Conservation (phyloP, 2,888 invertebrate genomes). For the Pardosa pseudoannulata region DNA sequence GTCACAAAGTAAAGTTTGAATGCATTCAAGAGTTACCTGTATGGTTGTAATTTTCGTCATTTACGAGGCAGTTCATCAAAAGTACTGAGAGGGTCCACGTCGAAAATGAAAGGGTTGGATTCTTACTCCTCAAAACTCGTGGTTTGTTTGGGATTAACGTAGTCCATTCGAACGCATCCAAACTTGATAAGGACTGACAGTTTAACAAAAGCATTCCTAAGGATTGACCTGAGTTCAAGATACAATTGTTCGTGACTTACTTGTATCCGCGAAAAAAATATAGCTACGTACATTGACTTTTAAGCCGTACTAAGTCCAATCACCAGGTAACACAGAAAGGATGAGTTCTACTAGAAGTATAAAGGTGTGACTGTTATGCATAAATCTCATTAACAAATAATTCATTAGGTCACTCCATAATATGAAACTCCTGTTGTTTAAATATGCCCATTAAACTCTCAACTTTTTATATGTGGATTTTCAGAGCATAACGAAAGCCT, state of each 20-base stretch:
- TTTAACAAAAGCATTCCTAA: constrained; percentile 2
- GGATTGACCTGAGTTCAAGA: constrained; percentile 10
- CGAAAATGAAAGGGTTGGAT: constrained; percentile 8
- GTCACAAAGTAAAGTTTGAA: background rate
- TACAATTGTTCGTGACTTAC: constrained; percentile 10
- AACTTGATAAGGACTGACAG: background rate
- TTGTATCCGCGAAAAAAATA: background rate
- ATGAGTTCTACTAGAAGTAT: no score
- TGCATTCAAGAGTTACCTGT: background rate
- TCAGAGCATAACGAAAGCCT: no score
- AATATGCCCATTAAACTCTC: no score
- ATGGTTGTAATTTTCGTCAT: no score
- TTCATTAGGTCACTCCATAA: no score
- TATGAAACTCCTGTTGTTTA: no score
- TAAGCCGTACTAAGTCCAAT: no score
- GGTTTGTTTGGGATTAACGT: background rate
- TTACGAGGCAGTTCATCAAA: no score
- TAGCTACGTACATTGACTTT: background rate
- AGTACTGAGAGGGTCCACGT: background rate
- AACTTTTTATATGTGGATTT: no score
- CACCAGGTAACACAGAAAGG: no score
- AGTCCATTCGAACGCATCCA: background rate
- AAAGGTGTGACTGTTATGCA: no score
- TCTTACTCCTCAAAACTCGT: background rate
- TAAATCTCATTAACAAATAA: no score